Conservation (phyloP, 2,888 invertebrate species). For the Heliconius charithonia region DNA sequence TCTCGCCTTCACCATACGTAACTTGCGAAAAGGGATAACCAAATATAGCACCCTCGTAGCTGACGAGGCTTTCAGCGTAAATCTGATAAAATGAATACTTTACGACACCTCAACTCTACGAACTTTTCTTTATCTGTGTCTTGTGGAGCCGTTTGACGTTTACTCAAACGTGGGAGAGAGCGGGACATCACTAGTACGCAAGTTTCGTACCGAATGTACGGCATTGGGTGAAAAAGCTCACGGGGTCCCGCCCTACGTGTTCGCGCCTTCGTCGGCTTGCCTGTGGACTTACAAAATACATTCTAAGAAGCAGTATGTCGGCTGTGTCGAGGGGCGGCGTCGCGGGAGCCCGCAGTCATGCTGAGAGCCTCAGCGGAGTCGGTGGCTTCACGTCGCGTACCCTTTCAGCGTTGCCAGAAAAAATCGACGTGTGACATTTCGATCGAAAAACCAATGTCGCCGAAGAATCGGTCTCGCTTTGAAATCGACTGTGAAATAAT, state of each 20-base stretch:
- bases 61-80: conserved; percentile 82
- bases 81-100: conserved; percentile 82
- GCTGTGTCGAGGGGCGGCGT: conserved; percentile 77
- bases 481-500: conserved; percentile 58
- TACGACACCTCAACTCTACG: conserved; percentile 77
- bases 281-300: conserved; percentile 67
- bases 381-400: conserved; percentile 80
- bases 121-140: conserved; percentile 69
- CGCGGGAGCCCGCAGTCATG: conserved; percentile 83
- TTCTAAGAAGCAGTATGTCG: conserved; percentile 81
- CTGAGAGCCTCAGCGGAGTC: conserved; percentile 80
- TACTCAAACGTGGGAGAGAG: conserved; percentile 49
- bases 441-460: conserved; percentile 67
- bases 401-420: conserved; percentile 73
- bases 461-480: conserved; percentile 54
- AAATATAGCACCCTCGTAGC: conserved; percentile 73
- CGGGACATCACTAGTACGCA: conserved; percentile 55
- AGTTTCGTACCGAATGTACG: conserved; percentile 53
- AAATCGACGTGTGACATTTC: conserved; percentile 73
- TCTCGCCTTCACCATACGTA: conserved; percentile 52
- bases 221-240: conserved; percentile 78
- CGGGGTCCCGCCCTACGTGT: conserved; percentile 76
- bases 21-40: conserved; percentile 57
- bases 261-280: conserved; percentile 67
- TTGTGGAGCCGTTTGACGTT: conserved; percentile 54